Evolutionary conservation across 2,113 vertebrate genomes (phyloP).

Genomic region (Empidonax alnorum): DNA sequence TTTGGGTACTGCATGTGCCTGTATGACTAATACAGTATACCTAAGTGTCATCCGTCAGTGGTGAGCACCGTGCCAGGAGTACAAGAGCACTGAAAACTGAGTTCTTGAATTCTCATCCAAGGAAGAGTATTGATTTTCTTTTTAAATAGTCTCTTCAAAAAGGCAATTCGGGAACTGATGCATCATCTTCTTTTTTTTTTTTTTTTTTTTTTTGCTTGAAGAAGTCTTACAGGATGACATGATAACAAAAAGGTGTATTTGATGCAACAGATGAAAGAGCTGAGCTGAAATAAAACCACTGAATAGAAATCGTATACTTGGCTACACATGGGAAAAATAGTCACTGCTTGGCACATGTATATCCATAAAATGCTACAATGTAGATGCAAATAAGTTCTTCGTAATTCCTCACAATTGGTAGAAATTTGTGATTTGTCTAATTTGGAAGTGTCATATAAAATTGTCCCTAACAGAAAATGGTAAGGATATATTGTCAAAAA

Average conservation of each 20-base stretch:
- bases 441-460: not conserved
- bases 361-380: not conserved
- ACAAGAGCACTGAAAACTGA: not conserved
- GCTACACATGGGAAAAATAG: not conserved
- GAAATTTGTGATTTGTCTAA: not conserved
- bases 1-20: not conserved
- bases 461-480: not conserved
- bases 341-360: not conserved
- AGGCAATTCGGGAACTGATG: not conserved
- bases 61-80: not conserved
- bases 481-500: not conserved
- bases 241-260: not conserved
- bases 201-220: not conserved
- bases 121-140: not conserved
- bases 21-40: not conserved
- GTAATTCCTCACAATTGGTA: not conserved
- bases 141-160: conserved; percentile 1
- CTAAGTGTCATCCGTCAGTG: not conserved
- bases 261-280: not conserved
- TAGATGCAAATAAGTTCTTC: not conserved
- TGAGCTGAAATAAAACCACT: not conserved
- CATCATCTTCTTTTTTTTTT: not conserved
- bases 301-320: not conserved
- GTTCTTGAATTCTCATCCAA: not conserved
- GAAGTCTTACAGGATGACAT: not conserved